Base-by-base conservation (phyloP, 2,888 invertebrate genomes). In the Cephalotes varians region DNA sequence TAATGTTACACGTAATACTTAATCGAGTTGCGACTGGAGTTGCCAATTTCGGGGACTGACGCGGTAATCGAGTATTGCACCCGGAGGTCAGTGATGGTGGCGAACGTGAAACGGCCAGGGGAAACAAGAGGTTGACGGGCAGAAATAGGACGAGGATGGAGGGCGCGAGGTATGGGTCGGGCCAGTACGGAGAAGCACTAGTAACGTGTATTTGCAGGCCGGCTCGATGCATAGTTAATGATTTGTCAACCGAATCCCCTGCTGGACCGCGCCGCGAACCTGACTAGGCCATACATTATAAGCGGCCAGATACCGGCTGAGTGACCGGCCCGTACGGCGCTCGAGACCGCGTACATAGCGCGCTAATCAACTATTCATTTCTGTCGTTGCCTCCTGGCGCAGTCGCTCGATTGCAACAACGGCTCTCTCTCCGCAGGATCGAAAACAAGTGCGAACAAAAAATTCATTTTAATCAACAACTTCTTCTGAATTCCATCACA, bases 181-280 rank as follows among this genome's bases (percentile, higher is more conserved):
- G 84, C 85, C 85, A 85, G 88, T 88, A 91, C 89, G 87, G 92
- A 91, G 92, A 91, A 91, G 92, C 91, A 91, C 91, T 92, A 91
- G 93, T 94, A 94, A 94, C 94, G 94, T 94, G 94, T 94, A 94
- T 94, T 94, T 94, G 94, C 94, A 92, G 93, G 94, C 91, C 92
- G 91, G 93, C 93, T 94, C 93, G 94, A 94, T 94, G 94, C 94
- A 94, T 94, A 94, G 94, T 94, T 94, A 94, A 94, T 94, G 94
- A 94, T 94, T 94, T 94, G 94, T 94, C 94, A 94, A 94, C 94
- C 88, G 85, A 93, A 91, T 90, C 91, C 91, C 91, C 92, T 88
- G 86, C 91, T 92, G 91, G 91, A 92, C 91, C 92, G 90, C 90
- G 91, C 90, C 91, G 28, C 64, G 88, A 91, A 92, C 91, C 92